Evolutionary conservation across 1,140 invertebrate species (phyloP), one percentile per base, ranked within the genome.

Genomic region (Goniozus legneri): DNA sequence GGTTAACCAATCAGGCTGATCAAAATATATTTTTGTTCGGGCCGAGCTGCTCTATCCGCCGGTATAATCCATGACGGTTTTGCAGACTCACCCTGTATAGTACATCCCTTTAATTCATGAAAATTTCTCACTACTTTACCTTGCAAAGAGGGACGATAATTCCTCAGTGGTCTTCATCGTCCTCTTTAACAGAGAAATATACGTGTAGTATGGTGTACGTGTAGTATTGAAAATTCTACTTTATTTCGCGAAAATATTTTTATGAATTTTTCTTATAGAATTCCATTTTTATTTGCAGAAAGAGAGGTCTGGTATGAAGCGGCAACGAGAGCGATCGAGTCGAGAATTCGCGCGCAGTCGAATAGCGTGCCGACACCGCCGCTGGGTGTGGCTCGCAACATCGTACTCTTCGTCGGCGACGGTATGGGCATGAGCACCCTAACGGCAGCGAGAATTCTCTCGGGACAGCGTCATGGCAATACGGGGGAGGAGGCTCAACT

Each of bases 321-420:
- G 4, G 66, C 66, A 34, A 56, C 54, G 41, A 48, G 54, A 21
- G 60, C 51, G 31, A 69, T 69, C 51, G 66, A 67, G 47, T 32
- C 57, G 22, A 55, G 66, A 43, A 50, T 69, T 27, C 61, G 63
- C 34, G 57, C 52, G n/a, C 51, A 52, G 14, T 49, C 57, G 24
- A 47, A 47, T 32, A 56, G 56, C 33, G 61, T 58, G 27, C 52
- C 51, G 36, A 58, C 54, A 36, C 50, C 62, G 12, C 56, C 61
- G 47, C 22, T 30, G 16, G 60, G 55, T n/a, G 59, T 64, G 38
- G 65, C 66, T 8, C 47, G 57, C 27, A 58, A 62, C 64, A 79
- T 91, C n/a, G 84, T 91, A 21, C 71, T 92, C 32, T 86, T 90
- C 57, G 78, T 92, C 3, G 89, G 88, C 1, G 89, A 92, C 71